Evolutionary conservation across 2,113 vertebrate genomes (phyloP), one percentile per base, ranked within the genome.

Genomic region (Cervus canadensis): DNA sequence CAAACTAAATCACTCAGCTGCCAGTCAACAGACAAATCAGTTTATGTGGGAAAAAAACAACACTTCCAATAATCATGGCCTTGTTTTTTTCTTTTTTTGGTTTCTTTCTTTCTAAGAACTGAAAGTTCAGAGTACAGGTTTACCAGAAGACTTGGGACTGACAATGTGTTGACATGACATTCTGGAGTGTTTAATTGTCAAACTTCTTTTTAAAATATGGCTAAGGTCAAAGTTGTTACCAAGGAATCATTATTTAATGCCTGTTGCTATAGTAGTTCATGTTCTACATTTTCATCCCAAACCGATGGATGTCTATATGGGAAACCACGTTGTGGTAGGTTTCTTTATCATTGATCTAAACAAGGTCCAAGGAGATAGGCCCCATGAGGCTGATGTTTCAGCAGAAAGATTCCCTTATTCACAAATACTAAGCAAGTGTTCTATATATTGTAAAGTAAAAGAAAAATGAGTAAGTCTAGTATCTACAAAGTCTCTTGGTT

Each of bases 1-100:
- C 94, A 97, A 96, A 94, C 48, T 40, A 96, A 90, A 94, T 97
- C 97, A 64, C 43, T 30, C 19, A 36, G 78, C 94, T 97, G 82
- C 52, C 91, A 93, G 52, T 97, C 91, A 97, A 62, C 10, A 9
- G 52, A 85, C 36, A 93, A 76, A 81, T 93, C 78, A 54, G 79
- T 94, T 97, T 91, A 83, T 56, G 19, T 67, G 11, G 28, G 50
- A 23, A 15, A 83, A 90, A n/a, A 83, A 54, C 81, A 82, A 23
- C 13, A 83, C 19, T 82, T 96, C 25, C 25, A 85, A 62, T 94
- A 93, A 78, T 87, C 48, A 86, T 30, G 52, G 25, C 2, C 9
- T 82, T 86, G 25, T 64, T 40, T 13, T 28, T 21, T 59, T 21
- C 33, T 23, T 50, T 13, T 28, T 74, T 94, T 8, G 6, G 9